Percentiles rank a stretch among this genome's conserved stretches.
Evolutionary conservation across 2,113 vertebrate genomes (phyloP).

Genomic region (Pelusios castaneus): DNA sequence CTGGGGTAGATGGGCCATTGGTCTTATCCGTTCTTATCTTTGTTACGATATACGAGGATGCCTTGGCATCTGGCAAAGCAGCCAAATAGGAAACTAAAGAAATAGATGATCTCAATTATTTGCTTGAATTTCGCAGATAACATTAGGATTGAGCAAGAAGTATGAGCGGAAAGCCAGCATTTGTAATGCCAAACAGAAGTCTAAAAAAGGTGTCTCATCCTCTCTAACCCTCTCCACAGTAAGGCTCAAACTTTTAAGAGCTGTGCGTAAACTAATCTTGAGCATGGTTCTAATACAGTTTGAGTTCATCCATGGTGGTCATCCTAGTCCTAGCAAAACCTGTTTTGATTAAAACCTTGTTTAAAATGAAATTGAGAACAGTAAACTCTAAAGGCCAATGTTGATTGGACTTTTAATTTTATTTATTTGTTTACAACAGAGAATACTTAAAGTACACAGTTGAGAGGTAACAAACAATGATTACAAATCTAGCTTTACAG

Average conservation of each 20-base stretch:
- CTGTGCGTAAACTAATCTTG: no score
- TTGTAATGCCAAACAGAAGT: accelerated
- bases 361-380: no score
- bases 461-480: neutral
- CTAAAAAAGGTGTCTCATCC: accelerated
- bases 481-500: neutral
- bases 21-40: no score
- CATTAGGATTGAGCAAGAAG: neutral
- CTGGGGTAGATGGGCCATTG: no score
- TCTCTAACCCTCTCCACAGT: neutral
- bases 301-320: no score
- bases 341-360: no score
- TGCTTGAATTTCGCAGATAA: neutral
- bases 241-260: neutral
- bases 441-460: neutral
- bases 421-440: neutral
- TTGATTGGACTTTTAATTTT: accelerated
- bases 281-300: neutral
- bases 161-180: neutral
- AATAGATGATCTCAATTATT: neutral
- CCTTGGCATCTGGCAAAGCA: neutral
- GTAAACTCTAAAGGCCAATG: accelerated
- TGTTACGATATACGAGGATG: no score
- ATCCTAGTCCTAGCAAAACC: no score
- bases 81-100: neutral